phyloP scores from a whole-genome alignment of 2,888 invertebrate genomes.

The Hydrotaea diabolus region DNA sequence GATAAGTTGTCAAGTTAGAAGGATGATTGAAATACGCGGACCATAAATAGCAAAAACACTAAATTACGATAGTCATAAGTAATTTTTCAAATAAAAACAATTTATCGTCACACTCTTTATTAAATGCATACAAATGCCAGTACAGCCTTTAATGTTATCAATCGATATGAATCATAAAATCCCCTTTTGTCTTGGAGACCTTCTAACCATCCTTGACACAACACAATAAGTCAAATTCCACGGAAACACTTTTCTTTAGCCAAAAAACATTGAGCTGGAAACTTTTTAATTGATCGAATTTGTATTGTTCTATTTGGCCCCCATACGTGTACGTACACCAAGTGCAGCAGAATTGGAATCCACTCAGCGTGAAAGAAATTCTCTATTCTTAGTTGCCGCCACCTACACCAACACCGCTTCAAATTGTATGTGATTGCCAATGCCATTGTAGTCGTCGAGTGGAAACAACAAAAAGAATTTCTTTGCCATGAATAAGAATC shows the following conservation, averaged over 20 bases:
- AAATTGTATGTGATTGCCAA: slow-evolving; percentile 58
- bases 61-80: too few relatives aligned
- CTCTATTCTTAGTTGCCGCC: slow-evolving; percentile 16
- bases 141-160: neutral
- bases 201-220: neutral
- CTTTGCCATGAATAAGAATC: slow-evolving; percentile 50
- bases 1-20: too few relatives aligned
- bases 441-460: slow-evolving; percentile 47
- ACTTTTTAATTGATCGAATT: slow-evolving; percentile 46
- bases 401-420: slow-evolving; percentile 17
- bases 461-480: slow-evolving; percentile 44
- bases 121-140: too few relatives aligned
- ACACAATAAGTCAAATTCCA: neutral
- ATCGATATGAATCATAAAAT: neutral
- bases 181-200: neutral
- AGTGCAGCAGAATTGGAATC: neutral
- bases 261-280: slow-evolving; percentile 25
- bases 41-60: too few relatives aligned
- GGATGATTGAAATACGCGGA: too few relatives aligned
- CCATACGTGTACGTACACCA: slow-evolving; percentile 11
- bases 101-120: too few relatives aligned
- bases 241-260: slow-evolving; percentile 10
- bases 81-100: too few relatives aligned
- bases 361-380: slow-evolving; percentile 24
- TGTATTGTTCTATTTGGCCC: neutral